Base-by-base conservation (phyloP, 2,888 invertebrate species). In the Nomada lathburiana region DNA sequence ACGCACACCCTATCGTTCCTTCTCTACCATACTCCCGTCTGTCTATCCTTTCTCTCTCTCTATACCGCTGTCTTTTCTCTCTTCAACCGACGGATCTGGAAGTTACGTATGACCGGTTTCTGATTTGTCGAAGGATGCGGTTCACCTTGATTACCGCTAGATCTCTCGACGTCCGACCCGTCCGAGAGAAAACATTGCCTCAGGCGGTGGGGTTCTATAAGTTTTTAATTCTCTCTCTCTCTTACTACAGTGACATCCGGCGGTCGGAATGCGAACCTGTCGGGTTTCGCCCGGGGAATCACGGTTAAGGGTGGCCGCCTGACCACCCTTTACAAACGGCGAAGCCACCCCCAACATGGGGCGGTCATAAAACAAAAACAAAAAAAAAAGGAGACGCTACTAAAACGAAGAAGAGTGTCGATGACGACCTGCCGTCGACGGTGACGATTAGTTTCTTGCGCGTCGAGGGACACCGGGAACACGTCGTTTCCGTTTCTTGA, bases 381-480 rank as follows among this genome's bases (percentile, higher is more conserved):
- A 23, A 57, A 11, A n/a, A 20, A 53, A 29, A 29, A 29, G 36
- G 36, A 36, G 36, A 16, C n/a, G 62, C 76, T 71, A 72, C 23
- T 23, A 63, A 76, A 76, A 85, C 69, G 74, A 69, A 86, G 36
- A 36, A 84, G 53, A 63, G 68, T 72, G 60, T 63, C 52, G 76
- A 55, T 69, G 69, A 73, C 68, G 83, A 87, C 87, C 87, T 87
- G 87, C 87, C 87, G 87, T 86, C 87, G 87, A 87, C 82, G 87
- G 85, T 71, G 82, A 80, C 76, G 62, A 78, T 77, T 82, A 36
- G 7, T 67, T 74, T 52, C 11, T 9, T 16, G 36, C 64, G 59
- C 36, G 10, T 29, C 16, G 23, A 70, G 23, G 18, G 60, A 62
- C 60, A 20, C 23, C 26, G 57, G 18, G 36, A 57, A 55, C 23